Conservation (phyloP, 2,888 invertebrate genomes). For the Poecilobothrus nobilitatus region DNA sequence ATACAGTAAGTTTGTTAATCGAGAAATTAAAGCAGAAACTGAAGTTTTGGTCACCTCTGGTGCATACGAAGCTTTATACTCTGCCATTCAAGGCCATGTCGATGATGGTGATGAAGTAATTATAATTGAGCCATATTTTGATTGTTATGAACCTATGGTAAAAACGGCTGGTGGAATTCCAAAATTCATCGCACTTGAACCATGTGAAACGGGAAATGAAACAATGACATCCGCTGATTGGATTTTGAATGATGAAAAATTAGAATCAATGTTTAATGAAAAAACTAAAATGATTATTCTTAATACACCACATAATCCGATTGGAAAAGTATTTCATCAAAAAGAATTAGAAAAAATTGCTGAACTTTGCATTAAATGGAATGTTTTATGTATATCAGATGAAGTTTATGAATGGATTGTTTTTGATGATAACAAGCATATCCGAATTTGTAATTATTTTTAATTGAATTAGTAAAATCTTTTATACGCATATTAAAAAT, state of each 20-base stretch:
- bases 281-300: slow-evolving; percentile 91
- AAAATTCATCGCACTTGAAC: slow-evolving; percentile 76
- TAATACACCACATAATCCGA: slow-evolving; percentile 97
- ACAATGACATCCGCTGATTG: slow-evolving; percentile 68
- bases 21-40: slow-evolving; percentile 70
- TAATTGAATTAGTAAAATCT: neutral
- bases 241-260: slow-evolving; percentile 73
- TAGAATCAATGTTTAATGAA: slow-evolving; percentile 68
- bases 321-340: slow-evolving; percentile 70
- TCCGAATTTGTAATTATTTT: slow-evolving; percentile 67
- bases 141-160: slow-evolving; percentile 96
- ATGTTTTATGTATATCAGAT: slow-evolving; percentile 86
- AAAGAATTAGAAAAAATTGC: slow-evolving; percentile 71
- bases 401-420: slow-evolving; percentile 99
- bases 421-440: slow-evolving; percentile 71
- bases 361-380: slow-evolving; percentile 81
- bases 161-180: slow-evolving; percentile 77
- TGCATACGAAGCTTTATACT: slow-evolving; percentile 90
- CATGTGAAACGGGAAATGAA: slow-evolving; percentile 43
- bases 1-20: slow-evolving; percentile 69
- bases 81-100: slow-evolving; percentile 74
- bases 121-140: slow-evolving; percentile 96
- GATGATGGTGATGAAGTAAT: slow-evolving; percentile 85
- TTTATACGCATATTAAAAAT: neutral
- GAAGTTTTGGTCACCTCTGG: slow-evolving; percentile 87